phyloP scores from a whole-genome alignment of 2,888 invertebrate species.

The Mythimna impura region DNA sequence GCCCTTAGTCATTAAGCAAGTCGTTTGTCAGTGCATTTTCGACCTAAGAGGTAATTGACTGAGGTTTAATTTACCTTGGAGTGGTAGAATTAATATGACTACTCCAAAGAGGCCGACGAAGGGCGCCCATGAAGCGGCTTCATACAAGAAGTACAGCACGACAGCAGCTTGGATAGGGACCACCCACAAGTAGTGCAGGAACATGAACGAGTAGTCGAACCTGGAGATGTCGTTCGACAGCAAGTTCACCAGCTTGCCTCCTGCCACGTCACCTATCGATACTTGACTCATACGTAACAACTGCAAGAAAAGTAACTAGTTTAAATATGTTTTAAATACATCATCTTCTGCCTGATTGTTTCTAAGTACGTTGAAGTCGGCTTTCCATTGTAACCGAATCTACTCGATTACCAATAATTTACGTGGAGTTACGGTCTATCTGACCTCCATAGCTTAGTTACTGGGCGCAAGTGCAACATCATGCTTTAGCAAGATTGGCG shows the following conservation, averaged over 20 bases:
- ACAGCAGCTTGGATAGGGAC: constrained; percentile 93
- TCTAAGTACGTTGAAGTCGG: not conserved
- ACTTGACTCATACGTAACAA: constrained; percentile 93
- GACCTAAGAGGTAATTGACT: not conserved
- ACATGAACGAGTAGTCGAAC: constrained; percentile 93
- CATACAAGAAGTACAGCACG: constrained; percentile 81
- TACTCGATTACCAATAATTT: no score
- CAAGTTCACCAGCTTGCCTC: constrained; percentile 95
- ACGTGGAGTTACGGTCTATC: no score
- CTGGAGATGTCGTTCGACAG: constrained; percentile 95
- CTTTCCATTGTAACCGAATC: no score
- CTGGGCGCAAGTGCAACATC: no score
- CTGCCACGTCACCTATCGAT: constrained; percentile 92
- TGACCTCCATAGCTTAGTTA: no score
- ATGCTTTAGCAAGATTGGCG: no score
- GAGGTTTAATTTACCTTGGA: constrained; percentile 78
- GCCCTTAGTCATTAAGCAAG: not conserved
- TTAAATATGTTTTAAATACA: not conserved
- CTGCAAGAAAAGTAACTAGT: constrained; percentile 82
- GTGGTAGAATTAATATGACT: constrained; percentile 90
- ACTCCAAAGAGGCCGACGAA: constrained; percentile 85
- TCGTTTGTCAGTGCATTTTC: not conserved
- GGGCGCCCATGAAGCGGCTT: constrained; percentile 81
- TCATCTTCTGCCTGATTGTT: not conserved
- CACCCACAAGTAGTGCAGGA: constrained; percentile 94